Base-by-base conservation (phyloP, 2,797 vertebrate species). In the Sphenopsis melanotis region DNA sequence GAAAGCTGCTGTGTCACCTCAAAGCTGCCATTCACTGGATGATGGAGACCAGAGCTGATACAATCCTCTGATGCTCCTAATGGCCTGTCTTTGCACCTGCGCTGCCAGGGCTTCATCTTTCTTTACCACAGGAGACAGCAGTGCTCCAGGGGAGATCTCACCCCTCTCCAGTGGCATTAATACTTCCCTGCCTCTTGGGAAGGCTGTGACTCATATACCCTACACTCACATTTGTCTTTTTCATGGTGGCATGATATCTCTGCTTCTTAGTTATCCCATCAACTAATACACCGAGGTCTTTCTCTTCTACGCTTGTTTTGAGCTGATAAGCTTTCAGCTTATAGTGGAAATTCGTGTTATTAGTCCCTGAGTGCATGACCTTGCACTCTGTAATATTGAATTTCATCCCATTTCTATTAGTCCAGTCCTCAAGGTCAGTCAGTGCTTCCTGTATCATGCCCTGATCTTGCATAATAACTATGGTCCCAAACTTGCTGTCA, bases 261-360 rank as follows among this genome's bases (percentile, higher is more conserved):
- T 87, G 68, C 81, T 74, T 92, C 94, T 94, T 89, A 83, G 78
- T 90, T 95, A 85, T 55, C 15, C n/a, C 10, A 89, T 87, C 65
- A 82, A 70, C 50, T 94, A 91, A 94, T 92, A 87, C 6, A 8
- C 37, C 34, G 57, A 55, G 30, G 42, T 80, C 93, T 94, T 95
- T 96, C 81, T 94, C 66, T 85, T 85, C 71, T 87, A 39, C 0
- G 2, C 52, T 94, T 90, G 77, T 95, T 94, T 92, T 2, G 4
- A 93, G 68, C 90, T 87, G 90, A 96, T 96, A 95, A 97, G 94
- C 75, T 75, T 83, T 82, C 90, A 94, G 41, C 66, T 85, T 90
- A 84, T 95, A 95, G 90, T 95, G 90, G 86, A 93, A 96, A 95
- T 92, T 90, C 93, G 1, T 97, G 92, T 93, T 95, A 92, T 96